Evolutionary conservation across 2,113 vertebrate species (phyloP), one percentile per base, ranked within the genome.

Genomic region (Oryzias javanicus): DNA sequence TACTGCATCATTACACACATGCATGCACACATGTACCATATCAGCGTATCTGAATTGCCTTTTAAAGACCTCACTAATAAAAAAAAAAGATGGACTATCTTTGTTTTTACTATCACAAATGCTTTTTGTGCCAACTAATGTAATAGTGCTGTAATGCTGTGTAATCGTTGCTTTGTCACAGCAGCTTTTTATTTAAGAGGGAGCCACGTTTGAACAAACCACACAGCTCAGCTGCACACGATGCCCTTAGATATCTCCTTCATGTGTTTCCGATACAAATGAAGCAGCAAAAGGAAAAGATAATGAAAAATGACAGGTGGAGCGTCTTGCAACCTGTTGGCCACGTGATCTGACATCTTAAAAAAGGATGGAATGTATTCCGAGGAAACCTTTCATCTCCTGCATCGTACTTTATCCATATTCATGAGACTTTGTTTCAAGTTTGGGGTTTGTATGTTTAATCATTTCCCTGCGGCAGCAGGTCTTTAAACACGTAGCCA

Each of bases 131-230:
- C 57, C 59, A 53, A 47, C 45, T 66, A 65, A 79, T 73, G 62
- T 63, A 77, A 61, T 55, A 64, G 69, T 54, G 44, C n/a, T 61
- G 60, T 64, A 75, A 84, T 71, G 48, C 49, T 60, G 41, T 61
- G 67, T 72, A 74, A 79, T 66, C 64, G 56, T 27, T 61, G 59
- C 64, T 67, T 63, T 72, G 65, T 44, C 22, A 42, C 58, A 53
- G 22, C 25, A 60, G 64, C 72, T 48, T 53, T 20, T 60, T 73
- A 46, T 65, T 2, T 40, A 46, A 42, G 59, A 62, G 52, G 25
- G 72, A 51, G 27, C 18, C 55, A 65, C 67, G 58, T 29, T 60
- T 44, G 25, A 68, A 42, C 45, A 55, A 49, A 74, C 24, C 35
- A 40, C 27, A 65, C 27, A 65, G 12, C n/a, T 52, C 17, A 55